Evolutionary conservation across 92 coral and sea anemone genomes (phyloP).

Genomic region (Zoanthus sansibaricus): DNA sequence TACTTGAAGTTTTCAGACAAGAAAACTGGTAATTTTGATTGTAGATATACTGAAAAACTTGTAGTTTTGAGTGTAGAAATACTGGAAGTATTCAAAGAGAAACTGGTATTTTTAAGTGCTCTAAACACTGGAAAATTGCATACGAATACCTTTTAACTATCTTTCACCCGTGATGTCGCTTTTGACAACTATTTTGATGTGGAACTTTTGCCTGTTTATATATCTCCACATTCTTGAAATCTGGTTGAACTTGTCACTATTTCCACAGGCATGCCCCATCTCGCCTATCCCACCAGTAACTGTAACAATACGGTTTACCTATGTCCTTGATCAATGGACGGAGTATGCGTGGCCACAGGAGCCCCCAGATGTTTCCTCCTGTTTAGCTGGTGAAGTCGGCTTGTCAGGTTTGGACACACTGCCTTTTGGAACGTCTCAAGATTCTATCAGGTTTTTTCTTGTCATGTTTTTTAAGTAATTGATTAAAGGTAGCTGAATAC

Average conservation of each 20-base stretch:
- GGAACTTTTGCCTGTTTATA: not conserved
- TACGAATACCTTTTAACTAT: too few species aligned
- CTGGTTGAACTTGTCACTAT: not conserved
- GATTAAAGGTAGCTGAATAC: too few species aligned
- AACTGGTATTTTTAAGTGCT: too few species aligned
- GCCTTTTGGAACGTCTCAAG: conserved; percentile 96
- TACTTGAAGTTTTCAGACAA: too few species aligned
- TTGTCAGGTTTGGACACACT: conserved; percentile 72
- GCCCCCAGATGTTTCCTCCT: conserved; percentile 86
- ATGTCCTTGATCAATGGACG: conserved; percentile 93
- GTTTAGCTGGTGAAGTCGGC: conserved; percentile 81
- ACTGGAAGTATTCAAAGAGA: too few species aligned
- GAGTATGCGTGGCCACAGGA: conserved; percentile 98
- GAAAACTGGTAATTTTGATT: too few species aligned
- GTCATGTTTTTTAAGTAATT: not conserved
- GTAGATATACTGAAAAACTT: too few species aligned
- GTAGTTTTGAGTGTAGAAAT: too few species aligned
- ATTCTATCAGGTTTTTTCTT: conserved; percentile 84
- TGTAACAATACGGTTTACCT: conserved; percentile 90
- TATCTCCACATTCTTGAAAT: too few species aligned
- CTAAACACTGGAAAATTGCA: too few species aligned
- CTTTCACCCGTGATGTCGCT: too few species aligned
- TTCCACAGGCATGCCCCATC: conserved; percentile 73
- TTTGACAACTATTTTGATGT: too few species aligned
- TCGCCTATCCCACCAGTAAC: conserved; percentile 87